Evolutionary conservation across 2,797 vertebrate species (phyloP).

Genomic region (Remorina albescens): DNA sequence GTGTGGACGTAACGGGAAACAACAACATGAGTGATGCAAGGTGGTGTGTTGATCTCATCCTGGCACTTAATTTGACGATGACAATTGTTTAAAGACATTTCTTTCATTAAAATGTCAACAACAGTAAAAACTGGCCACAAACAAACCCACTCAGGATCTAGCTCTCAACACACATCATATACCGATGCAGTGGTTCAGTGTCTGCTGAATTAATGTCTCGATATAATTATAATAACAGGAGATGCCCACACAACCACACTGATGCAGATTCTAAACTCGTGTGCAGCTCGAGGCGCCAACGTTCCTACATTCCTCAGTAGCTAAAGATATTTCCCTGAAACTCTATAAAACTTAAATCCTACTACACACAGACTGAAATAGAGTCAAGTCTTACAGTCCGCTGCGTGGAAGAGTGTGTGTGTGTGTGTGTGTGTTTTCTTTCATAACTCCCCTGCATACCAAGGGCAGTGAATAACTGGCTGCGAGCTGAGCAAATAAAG

Average conservation of each 20-base stretch:
- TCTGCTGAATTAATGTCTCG: background rate
- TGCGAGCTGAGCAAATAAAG: slow-evolving; percentile 42
- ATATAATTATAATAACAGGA: background rate
- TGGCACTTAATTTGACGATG: background rate
- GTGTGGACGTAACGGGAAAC: background rate
- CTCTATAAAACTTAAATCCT: slow-evolving; percentile 29
- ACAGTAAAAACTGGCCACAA: background rate
- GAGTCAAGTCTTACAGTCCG: background rate
- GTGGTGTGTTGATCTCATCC: background rate
- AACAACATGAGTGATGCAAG: background rate
- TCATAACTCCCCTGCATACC: slow-evolving; percentile 29
- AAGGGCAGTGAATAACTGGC: slow-evolving; percentile 14
- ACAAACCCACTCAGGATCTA: background rate
- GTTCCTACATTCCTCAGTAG: slow-evolving; percentile 20
- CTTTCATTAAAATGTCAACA: too few relatives aligned
- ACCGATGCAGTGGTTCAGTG: background rate
- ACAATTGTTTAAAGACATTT: too few relatives aligned
- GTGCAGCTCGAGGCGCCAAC: background rate
- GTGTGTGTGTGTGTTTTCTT: slow-evolving; percentile 26
- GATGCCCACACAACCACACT: background rate
- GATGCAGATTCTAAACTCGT: background rate
- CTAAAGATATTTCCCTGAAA: slow-evolving; percentile 32
- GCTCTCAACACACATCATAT: slow-evolving; percentile 1
- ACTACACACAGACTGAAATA: slow-evolving; percentile 18
- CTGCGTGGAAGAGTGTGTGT: slow-evolving; percentile 1